A percentile compares a stretch with the other conserved stretches of the same genome.
Conservation (phyloP, 2,888 invertebrate species). For the Sepiola atlantica region DNA sequence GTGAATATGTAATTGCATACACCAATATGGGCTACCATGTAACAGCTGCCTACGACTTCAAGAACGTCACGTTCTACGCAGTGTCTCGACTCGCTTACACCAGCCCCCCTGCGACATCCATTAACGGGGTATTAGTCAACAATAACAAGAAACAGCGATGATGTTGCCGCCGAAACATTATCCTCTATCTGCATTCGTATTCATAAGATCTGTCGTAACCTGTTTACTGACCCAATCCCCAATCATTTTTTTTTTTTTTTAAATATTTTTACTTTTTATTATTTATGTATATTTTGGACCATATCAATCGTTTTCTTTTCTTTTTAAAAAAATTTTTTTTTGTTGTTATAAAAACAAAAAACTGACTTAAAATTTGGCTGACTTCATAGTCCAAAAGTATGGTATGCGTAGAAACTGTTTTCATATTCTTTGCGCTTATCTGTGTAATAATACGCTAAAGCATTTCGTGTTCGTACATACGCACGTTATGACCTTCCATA, state of each 20-base stretch:
- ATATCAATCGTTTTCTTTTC: no score
- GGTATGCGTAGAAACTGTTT: no score
- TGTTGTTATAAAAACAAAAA: background rate
- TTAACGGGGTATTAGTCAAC: conserved; percentile 46
- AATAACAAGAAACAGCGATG: conserved; percentile 46
- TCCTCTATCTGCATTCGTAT: background rate
- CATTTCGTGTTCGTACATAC: no score
- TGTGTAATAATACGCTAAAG: no score
- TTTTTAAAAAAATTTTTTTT: no score
- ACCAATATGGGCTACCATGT: conserved; percentile 95
- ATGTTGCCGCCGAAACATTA: background rate
- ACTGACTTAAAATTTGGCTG: no score
- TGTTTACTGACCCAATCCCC: background rate
- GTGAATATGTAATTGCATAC: conserved; percentile 92
- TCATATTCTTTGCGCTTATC: no score
- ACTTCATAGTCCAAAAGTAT: no score
- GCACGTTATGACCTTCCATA: no score
- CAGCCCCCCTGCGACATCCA: background rate
- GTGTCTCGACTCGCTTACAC: background rate
- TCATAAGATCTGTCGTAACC: conserved; percentile 6
- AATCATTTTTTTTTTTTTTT: background rate
- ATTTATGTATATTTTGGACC: background rate
- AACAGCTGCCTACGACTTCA: conserved; percentile 88
- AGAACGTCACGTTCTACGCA: conserved; percentile 56
- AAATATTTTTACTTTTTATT: background rate